phyloP scores from a whole-genome alignment of 2,113 vertebrate genomes.

The Chionomys nivalis region DNA sequence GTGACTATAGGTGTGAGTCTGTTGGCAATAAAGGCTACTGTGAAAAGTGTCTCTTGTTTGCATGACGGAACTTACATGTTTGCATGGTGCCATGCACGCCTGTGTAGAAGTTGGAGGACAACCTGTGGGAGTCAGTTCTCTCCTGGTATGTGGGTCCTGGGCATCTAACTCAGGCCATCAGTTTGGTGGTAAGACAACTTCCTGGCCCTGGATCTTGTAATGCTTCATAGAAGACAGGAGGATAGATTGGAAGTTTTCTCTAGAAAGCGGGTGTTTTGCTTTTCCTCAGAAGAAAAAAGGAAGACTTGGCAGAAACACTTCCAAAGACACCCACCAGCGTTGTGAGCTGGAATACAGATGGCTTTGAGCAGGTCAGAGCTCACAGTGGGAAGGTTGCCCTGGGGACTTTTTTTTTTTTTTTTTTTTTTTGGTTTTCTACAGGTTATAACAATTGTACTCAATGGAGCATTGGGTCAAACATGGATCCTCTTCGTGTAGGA shows the following conservation, averaged over 20 bases:
- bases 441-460: neutral
- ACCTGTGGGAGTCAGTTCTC: no score
- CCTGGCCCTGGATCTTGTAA: neutral
- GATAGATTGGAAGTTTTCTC: neutral
- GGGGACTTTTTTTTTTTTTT: no score
- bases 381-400: no score
- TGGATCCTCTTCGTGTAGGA: neutral
- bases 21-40: slow-evolving; percentile 89
- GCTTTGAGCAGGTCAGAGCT: neutral
- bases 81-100: no score
- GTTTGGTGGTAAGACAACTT: neutral
- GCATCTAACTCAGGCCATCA: neutral
- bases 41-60: slow-evolving; percentile 66
- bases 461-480: neutral
- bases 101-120: neutral
- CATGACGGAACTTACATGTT: neutral
- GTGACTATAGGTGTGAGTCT: slow-evolving; percentile 86
- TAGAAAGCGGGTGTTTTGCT: neutral
- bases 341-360: accelerated
- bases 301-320: neutral
- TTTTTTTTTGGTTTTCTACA: no score
- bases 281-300: neutral
- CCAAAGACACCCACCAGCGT: accelerated
- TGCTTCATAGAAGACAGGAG: neutral
- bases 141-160: neutral